Evolutionary conservation across 2,113 vertebrate species (phyloP), one percentile per base, ranked within the genome.

Genomic region (Eclectus roratus): DNA sequence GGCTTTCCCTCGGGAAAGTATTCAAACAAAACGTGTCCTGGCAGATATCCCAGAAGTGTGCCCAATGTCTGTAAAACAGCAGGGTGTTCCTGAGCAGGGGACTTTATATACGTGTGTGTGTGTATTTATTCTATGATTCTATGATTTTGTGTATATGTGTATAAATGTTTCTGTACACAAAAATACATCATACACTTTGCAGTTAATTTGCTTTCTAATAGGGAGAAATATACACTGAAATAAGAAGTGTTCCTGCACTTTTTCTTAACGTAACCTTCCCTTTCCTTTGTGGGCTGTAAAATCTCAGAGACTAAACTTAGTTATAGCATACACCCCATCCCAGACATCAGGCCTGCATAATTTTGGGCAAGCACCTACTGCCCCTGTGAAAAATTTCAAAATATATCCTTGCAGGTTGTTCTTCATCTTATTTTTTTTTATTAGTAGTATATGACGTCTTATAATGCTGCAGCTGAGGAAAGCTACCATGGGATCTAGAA

Each of bases 11-110:
- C 0, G 0, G 37, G 41, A 85, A 93, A 91, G 23, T 58, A 29
- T 63, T 72, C 49, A 69, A 91, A 71, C 18, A 56, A 56, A 73
- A 10, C 8, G 17, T 52, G 33, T 37, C 23, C 73, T 95, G 66
- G n/a, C 50, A 89, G n/a, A 55, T 41, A 76, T 17, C 35, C 60
- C 80, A 93, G 80, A 81, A 79, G 44, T 20, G 28, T 91, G 49
- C 50, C 79, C 9, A 6, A 9, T 31, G 4, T 49, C 46, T 91
- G 35, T 53, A 72, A 89, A 85, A 25, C 8, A 56, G 56, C 39
- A 72, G 61, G 35, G 44, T 13, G 16, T 43, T 71, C 88, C 58
- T 65, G 31, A 76, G 35, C 15, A 49, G 28, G 18, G 18, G 7
- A 33, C 18, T 52, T 13, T 49, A 2, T 35, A 3, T 11, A 4